Evolutionary conservation across 2,797 vertebrate species (phyloP).

Genomic region (Clamator glandarius): DNA sequence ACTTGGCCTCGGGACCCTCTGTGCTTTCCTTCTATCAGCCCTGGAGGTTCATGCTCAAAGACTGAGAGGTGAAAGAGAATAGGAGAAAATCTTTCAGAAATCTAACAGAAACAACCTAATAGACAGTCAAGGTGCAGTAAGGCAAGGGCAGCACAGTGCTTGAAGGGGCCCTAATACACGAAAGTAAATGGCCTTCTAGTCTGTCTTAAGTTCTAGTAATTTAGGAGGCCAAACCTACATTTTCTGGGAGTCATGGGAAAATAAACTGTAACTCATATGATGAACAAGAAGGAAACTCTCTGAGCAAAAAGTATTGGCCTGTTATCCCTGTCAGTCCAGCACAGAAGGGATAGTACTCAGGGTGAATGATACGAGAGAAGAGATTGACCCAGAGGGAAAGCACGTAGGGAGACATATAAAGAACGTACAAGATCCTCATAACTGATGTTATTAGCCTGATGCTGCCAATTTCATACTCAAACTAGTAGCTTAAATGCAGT

Average conservation of each 20-base stretch:
- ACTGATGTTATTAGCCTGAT: background rate
- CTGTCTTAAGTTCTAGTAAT: conserved; percentile 11
- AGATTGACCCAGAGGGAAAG: background rate
- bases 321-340: background rate
- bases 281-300: background rate
- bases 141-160: background rate
- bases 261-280: background rate
- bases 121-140: conserved; percentile 20
- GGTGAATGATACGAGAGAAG: background rate
- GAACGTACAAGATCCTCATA: background rate
- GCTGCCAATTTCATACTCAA: background rate
- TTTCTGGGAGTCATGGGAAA: background rate
- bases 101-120: conserved; percentile 34
- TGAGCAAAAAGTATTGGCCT: background rate
- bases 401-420: background rate
- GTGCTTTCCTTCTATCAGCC: background rate
- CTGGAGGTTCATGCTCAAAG: conserved; percentile 50
- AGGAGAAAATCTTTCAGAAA: conserved; percentile 56
- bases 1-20: background rate
- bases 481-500: background rate
- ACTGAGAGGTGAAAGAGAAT: conserved; percentile 49
- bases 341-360: background rate
- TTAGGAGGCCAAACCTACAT: conserved; percentile 38
- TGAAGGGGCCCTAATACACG: background rate
- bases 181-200: conserved; percentile 20